Percentiles rank a stretch among this genome's conserved stretches.
Evolutionary conservation across 2,797 vertebrate genomes (phyloP).

Genomic region (Centropyge bicolor): DNA sequence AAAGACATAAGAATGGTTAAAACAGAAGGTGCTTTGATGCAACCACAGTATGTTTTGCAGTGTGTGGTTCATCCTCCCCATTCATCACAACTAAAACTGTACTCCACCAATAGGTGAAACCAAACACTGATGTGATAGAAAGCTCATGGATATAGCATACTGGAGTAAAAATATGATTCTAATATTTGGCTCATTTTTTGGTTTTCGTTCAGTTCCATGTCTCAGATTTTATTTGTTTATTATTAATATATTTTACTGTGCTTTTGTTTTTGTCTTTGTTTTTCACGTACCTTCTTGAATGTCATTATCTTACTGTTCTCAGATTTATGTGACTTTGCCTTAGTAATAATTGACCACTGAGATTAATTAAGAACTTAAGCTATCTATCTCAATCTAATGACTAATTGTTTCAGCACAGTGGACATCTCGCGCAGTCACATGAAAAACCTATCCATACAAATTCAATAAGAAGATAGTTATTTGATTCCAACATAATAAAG

Average conservation of each 20-base stretch:
- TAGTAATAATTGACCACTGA: neutral
- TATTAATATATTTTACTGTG: neutral
- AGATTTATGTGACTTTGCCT: neutral
- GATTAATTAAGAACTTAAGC: neutral
- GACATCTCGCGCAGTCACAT: conserved; percentile 7
- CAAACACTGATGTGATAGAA: neutral
- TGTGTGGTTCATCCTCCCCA: too few species aligned
- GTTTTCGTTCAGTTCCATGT: neutral
- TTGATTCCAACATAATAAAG: conserved; percentile 40
- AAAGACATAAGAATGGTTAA: conserved; percentile 3
- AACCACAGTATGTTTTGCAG: neutral
- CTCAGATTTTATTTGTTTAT: neutral
- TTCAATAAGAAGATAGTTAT: conserved; percentile 2
- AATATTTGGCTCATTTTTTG: neutral
- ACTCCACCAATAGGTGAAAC: neutral
- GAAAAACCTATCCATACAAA: conserved; percentile 15
- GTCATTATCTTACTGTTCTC: neutral
- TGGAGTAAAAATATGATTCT: neutral
- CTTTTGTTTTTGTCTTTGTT: too few species aligned
- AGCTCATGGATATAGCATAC: neutral
- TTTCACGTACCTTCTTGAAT: neutral
- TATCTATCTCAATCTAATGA: neutral
- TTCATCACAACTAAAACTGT: neutral
- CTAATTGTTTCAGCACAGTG: neutral
- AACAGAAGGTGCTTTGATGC: conserved; percentile 7